Evolutionary conservation across 2,888 invertebrate species (phyloP).

Genomic region (Coenonympha glycerion): DNA sequence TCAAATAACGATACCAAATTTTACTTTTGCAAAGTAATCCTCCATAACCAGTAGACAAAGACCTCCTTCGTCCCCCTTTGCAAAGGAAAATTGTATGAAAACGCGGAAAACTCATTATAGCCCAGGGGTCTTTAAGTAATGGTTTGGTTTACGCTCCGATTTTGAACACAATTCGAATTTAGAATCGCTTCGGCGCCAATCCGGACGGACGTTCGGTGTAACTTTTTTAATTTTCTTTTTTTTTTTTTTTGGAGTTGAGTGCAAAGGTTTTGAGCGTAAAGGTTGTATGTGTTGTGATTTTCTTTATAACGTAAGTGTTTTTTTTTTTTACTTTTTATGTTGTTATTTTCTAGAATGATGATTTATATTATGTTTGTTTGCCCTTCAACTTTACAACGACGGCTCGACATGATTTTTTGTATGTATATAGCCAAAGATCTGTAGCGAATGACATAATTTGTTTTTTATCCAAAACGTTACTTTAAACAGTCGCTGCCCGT

Average conservation of each 20-base stretch:
- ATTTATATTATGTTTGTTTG: too few relatives aligned
- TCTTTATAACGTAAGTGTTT: background rate
- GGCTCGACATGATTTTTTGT: too few relatives aligned
- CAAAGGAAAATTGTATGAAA: conserved; percentile 21
- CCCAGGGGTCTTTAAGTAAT: conserved; percentile 37
- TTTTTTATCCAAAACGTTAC: too few relatives aligned
- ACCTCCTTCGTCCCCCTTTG: conserved; percentile 34
- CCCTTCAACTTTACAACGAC: too few relatives aligned
- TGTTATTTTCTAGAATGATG: too few relatives aligned
- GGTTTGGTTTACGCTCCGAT: conserved; percentile 45
- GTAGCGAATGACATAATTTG: too few relatives aligned
- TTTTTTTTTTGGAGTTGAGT: conserved; percentile 26
- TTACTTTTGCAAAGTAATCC: conserved; percentile 31
- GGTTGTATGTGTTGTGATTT: conserved; percentile 18
- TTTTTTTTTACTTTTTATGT: background rate
- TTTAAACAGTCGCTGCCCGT: too few relatives aligned
- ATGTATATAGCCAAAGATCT: too few relatives aligned
- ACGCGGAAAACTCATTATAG: conserved; percentile 34
- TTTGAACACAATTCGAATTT: conserved; percentile 66
- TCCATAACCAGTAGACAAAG: conserved; percentile 35
- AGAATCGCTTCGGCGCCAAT: conserved; percentile 46
- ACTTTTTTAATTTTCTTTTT: conserved; percentile 38
- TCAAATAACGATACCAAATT: conserved; percentile 16
- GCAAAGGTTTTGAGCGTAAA: conserved; percentile 13
- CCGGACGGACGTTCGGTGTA: conserved; percentile 42